Percentiles rank a stretch among this genome's conserved stretches.
phyloP scores from a whole-genome alignment of 2,888 invertebrate genomes.

The Eulithis prunata region DNA sequence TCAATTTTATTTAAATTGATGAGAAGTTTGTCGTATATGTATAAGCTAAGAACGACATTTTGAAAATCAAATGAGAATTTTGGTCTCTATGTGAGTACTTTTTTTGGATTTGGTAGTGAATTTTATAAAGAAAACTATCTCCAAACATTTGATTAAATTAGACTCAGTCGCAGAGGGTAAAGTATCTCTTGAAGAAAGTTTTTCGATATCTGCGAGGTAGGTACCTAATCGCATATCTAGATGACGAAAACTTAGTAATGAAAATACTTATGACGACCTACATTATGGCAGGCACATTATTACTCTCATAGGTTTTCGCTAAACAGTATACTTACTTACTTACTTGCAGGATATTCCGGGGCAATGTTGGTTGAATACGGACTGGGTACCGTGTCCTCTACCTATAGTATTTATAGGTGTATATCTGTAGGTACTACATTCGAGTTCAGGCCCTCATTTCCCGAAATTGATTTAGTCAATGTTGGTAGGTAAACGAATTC shows the following conservation, averaged over 20 bases:
- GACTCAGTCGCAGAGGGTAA: slow-evolving; percentile 7
- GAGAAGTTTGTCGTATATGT: neutral
- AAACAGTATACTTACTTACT: slow-evolving; percentile 26
- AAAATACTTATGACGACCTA: slow-evolving; percentile 23
- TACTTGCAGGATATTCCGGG: slow-evolving; percentile 41
- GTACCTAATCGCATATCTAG: neutral
- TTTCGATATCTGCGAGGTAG: slow-evolving; percentile 18
- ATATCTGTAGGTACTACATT: neutral
- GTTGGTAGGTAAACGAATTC: slow-evolving; percentile 12
- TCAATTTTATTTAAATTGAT: slow-evolving; percentile 39
- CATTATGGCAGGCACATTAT: slow-evolving; percentile 8
- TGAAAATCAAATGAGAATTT: neutral
- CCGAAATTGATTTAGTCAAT: slow-evolving; percentile 21
- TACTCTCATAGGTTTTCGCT: slow-evolving; percentile 16
- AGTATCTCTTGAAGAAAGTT: slow-evolving; percentile 10
- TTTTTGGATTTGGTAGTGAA: neutral
- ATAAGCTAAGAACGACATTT: slow-evolving; percentile 18
- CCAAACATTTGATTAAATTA: slow-evolving; percentile 34
- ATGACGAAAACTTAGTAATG: slow-evolving; percentile 27
- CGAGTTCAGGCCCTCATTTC: slow-evolving; percentile 24
- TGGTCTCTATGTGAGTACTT: neutral
- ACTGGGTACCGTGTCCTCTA: neutral
- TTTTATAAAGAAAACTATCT: slow-evolving; percentile 15
- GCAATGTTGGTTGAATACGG: slow-evolving; percentile 18
- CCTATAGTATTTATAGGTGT: neutral